Conservation (phyloP, 2,113 vertebrate species). For the Ammodytes dubius region DNA sequence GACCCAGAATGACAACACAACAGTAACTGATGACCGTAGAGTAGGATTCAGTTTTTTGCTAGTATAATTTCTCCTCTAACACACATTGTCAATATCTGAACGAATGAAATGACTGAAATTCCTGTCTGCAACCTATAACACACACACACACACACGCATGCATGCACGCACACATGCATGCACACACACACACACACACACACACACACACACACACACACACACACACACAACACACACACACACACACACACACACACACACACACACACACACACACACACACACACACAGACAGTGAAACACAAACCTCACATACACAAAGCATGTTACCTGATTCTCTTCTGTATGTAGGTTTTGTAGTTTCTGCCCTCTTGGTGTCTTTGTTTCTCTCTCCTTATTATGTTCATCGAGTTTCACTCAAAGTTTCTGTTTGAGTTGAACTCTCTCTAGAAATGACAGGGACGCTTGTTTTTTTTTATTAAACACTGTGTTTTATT, state of each 20-base stretch:
- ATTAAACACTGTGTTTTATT: conserved; percentile 35
- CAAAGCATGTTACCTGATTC: conserved; percentile 52
- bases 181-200: too few species aligned
- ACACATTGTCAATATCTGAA: neutral
- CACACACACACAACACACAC: neutral
- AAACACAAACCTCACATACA: conserved; percentile 19
- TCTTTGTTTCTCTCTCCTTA: conserved; percentile 31
- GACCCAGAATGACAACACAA: conserved; percentile 22
- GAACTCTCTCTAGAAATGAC: conserved; percentile 6
- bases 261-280: neutral
- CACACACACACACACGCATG: too few species aligned
- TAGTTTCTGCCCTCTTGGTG: conserved; percentile 52
- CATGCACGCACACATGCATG: too few species aligned
- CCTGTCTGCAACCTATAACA: too few species aligned
- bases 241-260: neutral
- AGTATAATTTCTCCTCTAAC: neutral
- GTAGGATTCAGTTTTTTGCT: neutral
- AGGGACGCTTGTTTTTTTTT: conserved; percentile 1
- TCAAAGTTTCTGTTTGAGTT: conserved; percentile 47
- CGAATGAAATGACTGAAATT: too few species aligned
- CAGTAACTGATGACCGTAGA: neutral
- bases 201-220: too few species aligned
- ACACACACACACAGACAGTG: conserved; percentile 1
- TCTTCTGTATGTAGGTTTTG: conserved; percentile 17
- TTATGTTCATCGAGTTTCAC: conserved; percentile 53